These are phyloP conservation scores for Centropus unirufus DNA, from an alignment of 2,113 vertebrate genomes.

Conservation along the genomic window DNA sequence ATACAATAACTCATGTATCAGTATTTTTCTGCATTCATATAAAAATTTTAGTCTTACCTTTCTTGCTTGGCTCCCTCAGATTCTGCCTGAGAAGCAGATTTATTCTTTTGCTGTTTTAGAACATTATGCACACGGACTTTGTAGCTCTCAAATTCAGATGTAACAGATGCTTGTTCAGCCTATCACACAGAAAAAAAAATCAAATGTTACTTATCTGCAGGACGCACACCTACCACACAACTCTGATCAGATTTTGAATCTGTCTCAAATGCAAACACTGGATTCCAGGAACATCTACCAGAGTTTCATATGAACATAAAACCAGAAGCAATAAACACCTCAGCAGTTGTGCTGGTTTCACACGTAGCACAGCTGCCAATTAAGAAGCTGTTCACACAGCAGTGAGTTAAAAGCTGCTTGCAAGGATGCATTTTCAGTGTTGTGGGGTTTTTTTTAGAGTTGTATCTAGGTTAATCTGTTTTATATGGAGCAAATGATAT, in stretches of 20 bases:
- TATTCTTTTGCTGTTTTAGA: constrained; percentile 95
- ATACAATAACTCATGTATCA: background rate
- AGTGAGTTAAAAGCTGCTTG: background rate
- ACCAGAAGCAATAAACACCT: background rate
- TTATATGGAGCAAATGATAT: background rate
- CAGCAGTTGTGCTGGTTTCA: background rate
- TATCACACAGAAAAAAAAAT: constrained; percentile 52
- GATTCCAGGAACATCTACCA: background rate
- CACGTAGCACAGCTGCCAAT: background rate
- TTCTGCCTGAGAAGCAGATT: constrained; percentile 81
- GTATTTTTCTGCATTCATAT: background rate
- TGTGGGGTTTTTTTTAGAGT: background rate
- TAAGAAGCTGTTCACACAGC: background rate
- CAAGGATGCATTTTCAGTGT: background rate
- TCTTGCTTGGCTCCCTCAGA: constrained; percentile 86
- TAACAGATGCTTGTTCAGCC: constrained; percentile 85
- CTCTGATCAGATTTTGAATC: background rate
- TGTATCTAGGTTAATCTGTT: background rate
- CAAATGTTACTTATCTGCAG: background rate
- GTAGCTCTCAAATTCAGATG: constrained; percentile 93
- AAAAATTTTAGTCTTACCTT: constrained; percentile 77
- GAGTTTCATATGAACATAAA: background rate
- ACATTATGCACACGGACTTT: constrained; percentile 98
- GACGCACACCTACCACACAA: background rate
- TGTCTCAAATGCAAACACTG: background rate